phyloP scores from a whole-genome alignment of 2,113 vertebrate species.

The Lichenostomus cassidix region DNA sequence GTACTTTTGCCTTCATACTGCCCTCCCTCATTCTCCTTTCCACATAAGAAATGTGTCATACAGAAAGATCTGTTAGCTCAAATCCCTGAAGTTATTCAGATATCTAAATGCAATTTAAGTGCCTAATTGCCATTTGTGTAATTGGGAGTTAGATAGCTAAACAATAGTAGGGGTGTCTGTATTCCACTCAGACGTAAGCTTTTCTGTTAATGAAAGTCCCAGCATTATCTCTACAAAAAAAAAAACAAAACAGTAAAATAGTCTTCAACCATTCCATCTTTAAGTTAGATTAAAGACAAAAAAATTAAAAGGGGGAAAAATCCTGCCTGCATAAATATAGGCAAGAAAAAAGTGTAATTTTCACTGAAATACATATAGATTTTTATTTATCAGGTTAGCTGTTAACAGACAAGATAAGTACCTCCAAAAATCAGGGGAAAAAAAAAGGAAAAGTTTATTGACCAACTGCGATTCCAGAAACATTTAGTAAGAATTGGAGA shows the following conservation, averaged over 20 bases:
- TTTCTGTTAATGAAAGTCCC: not conserved
- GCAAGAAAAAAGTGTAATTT: not conserved
- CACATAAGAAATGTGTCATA: slow-evolving; percentile 8
- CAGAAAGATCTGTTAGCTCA: slow-evolving; percentile 14
- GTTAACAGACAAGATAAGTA: not conserved
- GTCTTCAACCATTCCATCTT: not conserved
- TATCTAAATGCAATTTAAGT: slow-evolving; percentile 8
- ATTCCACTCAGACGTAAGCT: not conserved
- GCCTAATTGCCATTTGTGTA: slow-evolving; percentile 32
- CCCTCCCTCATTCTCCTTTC: not conserved
- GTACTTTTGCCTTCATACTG: not conserved
- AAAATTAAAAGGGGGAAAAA: not conserved
- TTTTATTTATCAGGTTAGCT: not conserved
- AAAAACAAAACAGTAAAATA: not conserved
- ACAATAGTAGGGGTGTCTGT: slow-evolving; percentile 36
- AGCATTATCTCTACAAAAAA: not conserved
- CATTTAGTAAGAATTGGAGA: not conserved
- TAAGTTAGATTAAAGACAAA: not conserved
- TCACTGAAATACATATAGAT: not conserved
- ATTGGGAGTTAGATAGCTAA: slow-evolving; percentile 20
- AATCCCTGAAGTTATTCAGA: slow-evolving; percentile 30
- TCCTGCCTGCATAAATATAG: not conserved
- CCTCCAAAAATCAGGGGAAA: not conserved
- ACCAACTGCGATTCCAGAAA: not conserved
- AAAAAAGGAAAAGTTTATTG: not conserved